Conservation (phyloP, 2,888 invertebrate species). For the Liposcelis brunnea region DNA sequence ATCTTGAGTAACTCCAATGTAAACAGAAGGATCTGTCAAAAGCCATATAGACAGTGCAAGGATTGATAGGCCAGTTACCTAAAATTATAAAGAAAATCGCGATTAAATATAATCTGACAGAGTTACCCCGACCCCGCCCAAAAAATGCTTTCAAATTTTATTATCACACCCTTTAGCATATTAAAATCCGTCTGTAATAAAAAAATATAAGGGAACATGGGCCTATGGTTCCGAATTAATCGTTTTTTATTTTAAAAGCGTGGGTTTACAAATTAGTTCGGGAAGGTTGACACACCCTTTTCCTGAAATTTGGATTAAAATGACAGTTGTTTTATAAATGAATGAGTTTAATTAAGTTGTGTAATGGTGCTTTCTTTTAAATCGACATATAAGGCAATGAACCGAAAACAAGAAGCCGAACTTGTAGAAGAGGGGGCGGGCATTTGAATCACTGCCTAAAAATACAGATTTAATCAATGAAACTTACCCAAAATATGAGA, state of each 20-base stretch:
- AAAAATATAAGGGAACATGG: no score
- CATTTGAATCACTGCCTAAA: not conserved
- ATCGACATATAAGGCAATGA: not conserved
- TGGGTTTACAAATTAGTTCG: not conserved
- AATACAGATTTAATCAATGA: conserved; percentile 4
- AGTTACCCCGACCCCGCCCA: not conserved
- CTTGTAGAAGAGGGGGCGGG: conserved; percentile 4
- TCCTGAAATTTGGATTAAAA: not conserved
- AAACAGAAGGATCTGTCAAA: conserved; percentile 53
- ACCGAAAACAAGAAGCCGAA: not conserved
- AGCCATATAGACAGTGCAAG: conserved; percentile 60
- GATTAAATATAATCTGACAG: conserved; percentile 8
- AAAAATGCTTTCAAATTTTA: no score
- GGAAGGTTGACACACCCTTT: not conserved
- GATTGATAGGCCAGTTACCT: conserved; percentile 54
- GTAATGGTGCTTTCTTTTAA: no score
- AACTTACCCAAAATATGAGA: conserved; percentile 55
- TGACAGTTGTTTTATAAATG: not conserved
- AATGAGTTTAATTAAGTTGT: not conserved
- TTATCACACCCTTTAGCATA: no score
- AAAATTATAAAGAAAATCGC: conserved; percentile 24
- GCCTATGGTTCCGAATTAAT: no score
- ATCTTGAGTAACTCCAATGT: conserved; percentile 48
- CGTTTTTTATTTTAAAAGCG: no score
- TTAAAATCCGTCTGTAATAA: no score